phyloP scores from a whole-genome alignment of 2,888 invertebrate species.

The Catocala sponsa region DNA sequence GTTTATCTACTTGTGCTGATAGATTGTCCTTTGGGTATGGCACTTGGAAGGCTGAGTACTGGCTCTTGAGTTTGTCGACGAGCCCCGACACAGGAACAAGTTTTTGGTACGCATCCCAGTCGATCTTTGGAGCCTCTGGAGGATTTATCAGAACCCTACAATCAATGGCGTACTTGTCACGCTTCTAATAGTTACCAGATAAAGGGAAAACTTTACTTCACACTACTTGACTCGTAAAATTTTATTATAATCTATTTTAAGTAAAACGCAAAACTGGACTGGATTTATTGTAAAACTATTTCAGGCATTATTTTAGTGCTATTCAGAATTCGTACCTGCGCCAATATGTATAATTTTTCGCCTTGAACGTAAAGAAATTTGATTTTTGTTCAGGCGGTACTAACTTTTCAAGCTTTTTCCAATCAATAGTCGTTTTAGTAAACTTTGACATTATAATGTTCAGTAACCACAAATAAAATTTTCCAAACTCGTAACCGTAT shows the following conservation, averaged over 20 bases:
- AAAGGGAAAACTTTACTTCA: no score
- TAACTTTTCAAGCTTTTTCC: conserved; percentile 70
- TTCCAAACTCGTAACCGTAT: conserved; percentile 15
- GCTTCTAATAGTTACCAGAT: no score
- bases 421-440: conserved; percentile 68
- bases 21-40: conserved; percentile 72
- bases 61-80: conserved; percentile 70
- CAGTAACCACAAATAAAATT: not conserved
- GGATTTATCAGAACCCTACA: conserved; percentile 70
- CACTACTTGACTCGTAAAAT: no score
- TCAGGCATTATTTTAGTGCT: not conserved
- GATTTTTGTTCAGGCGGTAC: conserved; percentile 69
- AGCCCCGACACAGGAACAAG: conserved; percentile 65
- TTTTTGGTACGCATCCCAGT: conserved; percentile 75
- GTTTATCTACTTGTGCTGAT: conserved; percentile 67
- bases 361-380: conserved; percentile 73
- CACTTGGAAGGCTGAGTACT: conserved; percentile 63
- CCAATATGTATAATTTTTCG: conserved; percentile 72
- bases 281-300: no score
- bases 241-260: no score
- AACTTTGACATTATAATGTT: conserved; percentile 67
- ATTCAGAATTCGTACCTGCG: conserved; percentile 59
- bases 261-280: no score
- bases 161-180: not conserved
- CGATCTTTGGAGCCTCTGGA: conserved; percentile 70